phyloP scores from a whole-genome alignment of 1,140 invertebrate species.

The Drosophila ogumai region DNA sequence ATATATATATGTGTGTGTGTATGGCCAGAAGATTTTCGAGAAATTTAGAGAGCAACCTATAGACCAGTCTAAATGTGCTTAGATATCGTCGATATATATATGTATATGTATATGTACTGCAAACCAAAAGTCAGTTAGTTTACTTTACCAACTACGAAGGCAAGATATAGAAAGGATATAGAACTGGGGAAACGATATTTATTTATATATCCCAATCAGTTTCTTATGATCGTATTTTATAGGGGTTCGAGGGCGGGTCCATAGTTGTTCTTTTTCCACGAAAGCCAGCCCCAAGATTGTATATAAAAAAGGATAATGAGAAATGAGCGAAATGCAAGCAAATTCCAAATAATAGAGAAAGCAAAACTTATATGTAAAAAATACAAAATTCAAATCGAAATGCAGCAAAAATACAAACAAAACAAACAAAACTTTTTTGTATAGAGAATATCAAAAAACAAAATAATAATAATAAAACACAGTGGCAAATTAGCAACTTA shows the following conservation, averaged over 20 bases:
- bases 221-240: conserved; percentile 70
- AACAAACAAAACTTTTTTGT: conserved; percentile 44
- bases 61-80: conserved; percentile 71
- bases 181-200: conserved; percentile 31
- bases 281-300: conserved; percentile 38
- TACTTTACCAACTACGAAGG: conserved; percentile 59
- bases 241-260: conserved; percentile 18
- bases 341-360: conserved; percentile 66
- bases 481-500: conserved; percentile 60
- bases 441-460: conserved; percentile 49
- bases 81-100: conserved; percentile 20
- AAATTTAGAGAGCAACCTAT: conserved; percentile 48
- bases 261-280: conserved; percentile 27
- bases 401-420: conserved; percentile 50
- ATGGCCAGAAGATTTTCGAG: conserved; percentile 37
- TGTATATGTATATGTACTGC: conserved; percentile 25
- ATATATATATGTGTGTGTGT: conserved; percentile 30
- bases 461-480: conserved; percentile 46
- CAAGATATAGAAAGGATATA: conserved; percentile 3
- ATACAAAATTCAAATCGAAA: conserved; percentile 40
- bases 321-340: conserved; percentile 50
- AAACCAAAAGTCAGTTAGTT: conserved; percentile 61
- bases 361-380: conserved; percentile 56
- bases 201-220: conserved; percentile 54
- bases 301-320: conserved; percentile 20